Evolutionary conservation across 2,113 vertebrate genomes (phyloP), one percentile per base, ranked within the genome.

Genomic region (Vanacampus margaritifer): DNA sequence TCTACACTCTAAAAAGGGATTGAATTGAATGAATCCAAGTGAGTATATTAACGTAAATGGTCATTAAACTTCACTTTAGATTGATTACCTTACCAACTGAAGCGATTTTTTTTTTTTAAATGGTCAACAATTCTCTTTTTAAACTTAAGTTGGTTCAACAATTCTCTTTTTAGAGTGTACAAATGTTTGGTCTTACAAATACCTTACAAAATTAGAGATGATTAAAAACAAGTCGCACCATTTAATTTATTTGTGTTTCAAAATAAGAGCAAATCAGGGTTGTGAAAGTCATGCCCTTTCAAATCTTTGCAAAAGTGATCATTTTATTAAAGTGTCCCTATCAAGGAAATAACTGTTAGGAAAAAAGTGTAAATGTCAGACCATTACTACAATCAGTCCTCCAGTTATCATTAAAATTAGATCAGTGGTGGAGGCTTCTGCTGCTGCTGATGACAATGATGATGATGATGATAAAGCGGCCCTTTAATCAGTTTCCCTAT

Each of bases 401-500:
- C 23, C 59, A 65, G 39, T 69, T 72, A 79, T 76, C 69, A 76
- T 82, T 71, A 72, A 64, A 83, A 78, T 83, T 74, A 76, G 41
- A 78, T 84, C 76, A 58, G 69, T 56, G 53, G 59, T 64, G 79
- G 79, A 70, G 84, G 76, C 72, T 66, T 41, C 72, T 72, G 59
- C n/a, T 7, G 36, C 72, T 69, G 46, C 68, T 75, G 60, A 13
- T 23, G 60, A n/a, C 23, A 36, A n/a, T 3, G 58, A 24, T 14
- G 37, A 41, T 54, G 74, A 79, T 69, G 62, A 73, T 78, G 70
- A 74, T 73, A 80, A 67, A 64, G 48, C 3, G 70, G 85, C 81
- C 82, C 79, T 86, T 78, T 81, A 81, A 84, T 84, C 82, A 71
- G 50, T 57, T 54, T 64, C 43, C 60, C 45, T 64, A 67, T 82